Conservation (phyloP, 2,113 vertebrate genomes). For the Arizona elegans region DNA sequence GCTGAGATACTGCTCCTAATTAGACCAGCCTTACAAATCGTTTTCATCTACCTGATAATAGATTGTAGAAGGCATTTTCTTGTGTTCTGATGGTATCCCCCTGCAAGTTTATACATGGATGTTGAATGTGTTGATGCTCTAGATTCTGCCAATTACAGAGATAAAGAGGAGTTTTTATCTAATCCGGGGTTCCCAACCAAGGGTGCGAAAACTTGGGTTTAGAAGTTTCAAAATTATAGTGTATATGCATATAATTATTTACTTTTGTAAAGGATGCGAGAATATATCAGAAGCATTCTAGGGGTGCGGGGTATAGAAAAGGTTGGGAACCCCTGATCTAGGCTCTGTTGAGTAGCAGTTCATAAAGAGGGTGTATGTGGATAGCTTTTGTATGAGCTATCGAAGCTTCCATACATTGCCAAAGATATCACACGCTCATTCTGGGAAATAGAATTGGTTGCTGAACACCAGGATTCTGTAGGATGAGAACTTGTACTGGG, state of each 20-base stretch:
- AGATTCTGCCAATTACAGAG: neutral
- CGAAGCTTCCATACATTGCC: neutral
- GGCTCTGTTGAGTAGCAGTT: neutral
- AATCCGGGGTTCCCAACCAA: neutral
- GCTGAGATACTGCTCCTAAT: neutral
- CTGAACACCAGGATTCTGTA: neutral
- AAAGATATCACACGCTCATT: neutral
- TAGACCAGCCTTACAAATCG: neutral
- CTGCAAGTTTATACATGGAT: neutral
- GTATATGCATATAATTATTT: too few relatives aligned
- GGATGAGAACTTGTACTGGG: neutral
- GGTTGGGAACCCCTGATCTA: neutral
- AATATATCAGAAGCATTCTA: too few relatives aligned
- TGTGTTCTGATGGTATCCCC: neutral
- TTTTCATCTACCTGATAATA: neutral
- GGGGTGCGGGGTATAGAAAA: too few relatives aligned
- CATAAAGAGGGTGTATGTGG: neutral
- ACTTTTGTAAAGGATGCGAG: too few relatives aligned
- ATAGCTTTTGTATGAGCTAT: neutral
- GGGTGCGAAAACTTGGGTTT: too few relatives aligned
- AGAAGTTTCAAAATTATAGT: too few relatives aligned
- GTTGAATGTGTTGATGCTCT: neutral
- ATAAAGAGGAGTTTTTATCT: neutral
- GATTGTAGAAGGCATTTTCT: neutral
- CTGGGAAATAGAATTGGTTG: neutral